A percentile compares a stretch with the other conserved stretches of the same genome.
These are phyloP conservation scores for Labrus mixtus DNA, from an alignment of 2,113 vertebrate genomes.

Conservation along the genomic window DNA sequence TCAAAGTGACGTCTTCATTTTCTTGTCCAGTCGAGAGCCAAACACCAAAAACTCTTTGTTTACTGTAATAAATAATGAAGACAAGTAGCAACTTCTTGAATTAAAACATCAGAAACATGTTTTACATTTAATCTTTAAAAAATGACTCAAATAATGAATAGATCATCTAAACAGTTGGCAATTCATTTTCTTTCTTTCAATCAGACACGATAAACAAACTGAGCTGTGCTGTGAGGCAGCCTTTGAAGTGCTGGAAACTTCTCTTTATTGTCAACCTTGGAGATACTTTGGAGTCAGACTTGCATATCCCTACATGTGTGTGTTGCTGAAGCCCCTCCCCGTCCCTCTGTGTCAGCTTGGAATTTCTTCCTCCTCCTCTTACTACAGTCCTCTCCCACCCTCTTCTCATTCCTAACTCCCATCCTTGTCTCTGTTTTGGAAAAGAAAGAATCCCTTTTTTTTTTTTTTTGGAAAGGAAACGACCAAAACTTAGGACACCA, in stretches of 20 bases:
- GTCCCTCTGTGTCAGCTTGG: constrained; percentile 41
- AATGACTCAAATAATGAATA: too few species aligned
- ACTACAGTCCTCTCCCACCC: constrained; percentile 1
- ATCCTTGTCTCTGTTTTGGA: constrained; percentile 26
- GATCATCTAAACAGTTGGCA: too few species aligned
- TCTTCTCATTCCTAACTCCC: constrained; percentile 18
- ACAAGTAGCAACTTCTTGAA: too few species aligned
- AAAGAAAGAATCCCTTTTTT: constrained; percentile 16
- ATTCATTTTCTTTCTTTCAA: too few species aligned
- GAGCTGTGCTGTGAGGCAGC: not conserved
- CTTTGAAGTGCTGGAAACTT: not conserved
- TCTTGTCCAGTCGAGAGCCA: too few species aligned
- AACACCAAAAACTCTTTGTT: too few species aligned
- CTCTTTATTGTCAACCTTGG: too few species aligned
- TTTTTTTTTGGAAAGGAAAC: not conserved
- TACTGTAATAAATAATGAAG: too few species aligned
- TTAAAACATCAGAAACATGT: too few species aligned
- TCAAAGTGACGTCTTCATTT: too few species aligned
- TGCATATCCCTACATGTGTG: not conserved
- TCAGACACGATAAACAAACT: too few species aligned
- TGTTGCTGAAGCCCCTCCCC: constrained; percentile 21
- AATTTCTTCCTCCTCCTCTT: constrained; percentile 42
- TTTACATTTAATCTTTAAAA: too few species aligned
- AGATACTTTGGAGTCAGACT: not conserved
- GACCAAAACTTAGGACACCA: not conserved